Conservation (phyloP, 2,888 invertebrate species). For the Pammene fasciana region DNA sequence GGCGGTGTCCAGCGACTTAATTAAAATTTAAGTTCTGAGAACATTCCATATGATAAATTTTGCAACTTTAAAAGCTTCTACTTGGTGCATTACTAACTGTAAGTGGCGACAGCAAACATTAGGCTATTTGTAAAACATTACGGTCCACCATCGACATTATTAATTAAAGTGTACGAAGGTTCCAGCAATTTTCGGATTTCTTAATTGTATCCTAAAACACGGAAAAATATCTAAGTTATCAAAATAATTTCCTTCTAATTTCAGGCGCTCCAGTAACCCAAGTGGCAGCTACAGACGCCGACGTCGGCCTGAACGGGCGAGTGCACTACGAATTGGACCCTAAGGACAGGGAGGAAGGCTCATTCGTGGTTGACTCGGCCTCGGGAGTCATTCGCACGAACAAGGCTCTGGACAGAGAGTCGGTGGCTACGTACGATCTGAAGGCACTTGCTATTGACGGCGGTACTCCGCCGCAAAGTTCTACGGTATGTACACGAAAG, state of each 20-base stretch:
- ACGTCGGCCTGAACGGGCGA: conserved; percentile 93
- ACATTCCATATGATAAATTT: too few relatives aligned
- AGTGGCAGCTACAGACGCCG: conserved; percentile 92
- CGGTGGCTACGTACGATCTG: conserved; percentile 91
- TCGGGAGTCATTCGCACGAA: conserved; percentile 96
- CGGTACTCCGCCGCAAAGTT: conserved; percentile 90
- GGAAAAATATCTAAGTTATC: too few relatives aligned
- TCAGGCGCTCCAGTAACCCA: conserved; percentile 89
- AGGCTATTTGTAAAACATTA: too few relatives aligned
- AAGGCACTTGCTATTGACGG: conserved; percentile 95
- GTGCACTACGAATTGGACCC: conserved; percentile 90
- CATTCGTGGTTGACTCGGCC: conserved; percentile 95
- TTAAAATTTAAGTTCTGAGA: too few relatives aligned
- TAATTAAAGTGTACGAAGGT: too few relatives aligned
- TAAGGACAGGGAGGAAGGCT: conserved; percentile 91
- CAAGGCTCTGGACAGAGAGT: conserved; percentile 95
- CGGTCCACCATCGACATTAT: too few relatives aligned
- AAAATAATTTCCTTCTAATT: conserved; percentile 1
- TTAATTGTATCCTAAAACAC: too few relatives aligned
- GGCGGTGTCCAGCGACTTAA: too few relatives aligned
- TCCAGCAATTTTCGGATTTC: too few relatives aligned
- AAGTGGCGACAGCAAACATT: too few relatives aligned
- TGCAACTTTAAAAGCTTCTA: too few relatives aligned
- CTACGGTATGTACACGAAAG: conserved; percentile 65
- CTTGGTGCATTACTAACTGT: too few relatives aligned